phyloP scores from a whole-genome alignment of 2,797 vertebrate species.

The Diplodus puntazzo region DNA sequence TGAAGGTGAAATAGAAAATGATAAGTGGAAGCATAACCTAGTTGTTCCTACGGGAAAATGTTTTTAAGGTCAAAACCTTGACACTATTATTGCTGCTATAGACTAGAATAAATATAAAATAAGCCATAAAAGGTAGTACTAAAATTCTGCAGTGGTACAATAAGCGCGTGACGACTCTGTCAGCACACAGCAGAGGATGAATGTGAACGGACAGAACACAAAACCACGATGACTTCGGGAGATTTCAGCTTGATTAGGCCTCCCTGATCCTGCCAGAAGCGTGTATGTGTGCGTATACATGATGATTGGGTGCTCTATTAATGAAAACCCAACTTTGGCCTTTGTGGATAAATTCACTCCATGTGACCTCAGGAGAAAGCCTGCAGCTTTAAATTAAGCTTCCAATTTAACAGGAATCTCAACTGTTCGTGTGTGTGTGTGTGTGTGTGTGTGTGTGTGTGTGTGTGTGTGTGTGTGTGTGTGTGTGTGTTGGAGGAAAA shows the following conservation, averaged over 20 bases:
- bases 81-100: neutral
- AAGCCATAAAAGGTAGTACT: constrained; percentile 1
- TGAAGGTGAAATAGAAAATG: no score
- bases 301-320: constrained; percentile 62
- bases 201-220: constrained; percentile 16
- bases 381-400: constrained; percentile 71
- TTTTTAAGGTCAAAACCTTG: neutral
- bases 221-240: constrained; percentile 51
- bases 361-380: constrained; percentile 74
- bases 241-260: constrained; percentile 75
- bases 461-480: constrained; percentile 9
- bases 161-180: neutral
- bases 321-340: constrained; percentile 75
- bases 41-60: neutral
- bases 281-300: constrained; percentile 18
- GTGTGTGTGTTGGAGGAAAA: constrained; percentile 8
- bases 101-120: neutral
- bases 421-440: constrained; percentile 18
- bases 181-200: neutral
- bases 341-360: constrained; percentile 69
- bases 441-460: constrained; percentile 8
- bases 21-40: neutral
- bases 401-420: constrained; percentile 70
- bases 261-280: constrained; percentile 57
- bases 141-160: neutral